These are phyloP conservation scores for Thalassaphorura encarpata DNA, from an alignment of 1,140 invertebrate species.

Conservation along the genomic window DNA sequence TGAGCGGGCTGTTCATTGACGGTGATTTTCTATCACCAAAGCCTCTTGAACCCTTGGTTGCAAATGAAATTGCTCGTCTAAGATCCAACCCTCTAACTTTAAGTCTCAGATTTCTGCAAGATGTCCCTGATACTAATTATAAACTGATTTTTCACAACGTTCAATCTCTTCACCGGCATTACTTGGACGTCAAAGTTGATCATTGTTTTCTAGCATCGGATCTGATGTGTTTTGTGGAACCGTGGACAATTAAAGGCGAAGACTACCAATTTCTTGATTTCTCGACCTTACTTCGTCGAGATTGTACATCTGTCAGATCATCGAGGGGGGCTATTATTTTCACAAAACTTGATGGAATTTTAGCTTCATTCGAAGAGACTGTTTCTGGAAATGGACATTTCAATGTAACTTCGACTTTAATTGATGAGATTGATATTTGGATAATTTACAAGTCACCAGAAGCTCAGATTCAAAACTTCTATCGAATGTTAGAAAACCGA, in stretches of 20 bases:
- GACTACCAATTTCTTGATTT: not conserved
- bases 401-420: not conserved
- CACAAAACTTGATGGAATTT: not conserved
- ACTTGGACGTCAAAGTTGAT: not conserved
- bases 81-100: not conserved
- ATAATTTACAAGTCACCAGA: conserved; percentile 14
- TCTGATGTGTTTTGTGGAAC: conserved; percentile 12
- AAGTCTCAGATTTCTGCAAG: not conserved
- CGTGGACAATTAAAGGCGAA: not conserved
- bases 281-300: not conserved
- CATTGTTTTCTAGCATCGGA: not conserved
- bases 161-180: not conserved
- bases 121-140: not conserved
- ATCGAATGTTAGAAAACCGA: not conserved
- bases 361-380: not conserved
- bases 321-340: conserved; percentile 3
- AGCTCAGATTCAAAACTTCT: not conserved
- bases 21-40: conserved; percentile 7
- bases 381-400: not conserved
- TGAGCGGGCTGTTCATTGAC: conserved; percentile 9
- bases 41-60: not conserved
- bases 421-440: not conserved
- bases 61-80: not conserved
- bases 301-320: not conserved
- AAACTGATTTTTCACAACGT: conserved; percentile 14